Evolutionary conservation across 2,797 vertebrate species (phyloP).

Genomic region (Falco columbarius): DNA sequence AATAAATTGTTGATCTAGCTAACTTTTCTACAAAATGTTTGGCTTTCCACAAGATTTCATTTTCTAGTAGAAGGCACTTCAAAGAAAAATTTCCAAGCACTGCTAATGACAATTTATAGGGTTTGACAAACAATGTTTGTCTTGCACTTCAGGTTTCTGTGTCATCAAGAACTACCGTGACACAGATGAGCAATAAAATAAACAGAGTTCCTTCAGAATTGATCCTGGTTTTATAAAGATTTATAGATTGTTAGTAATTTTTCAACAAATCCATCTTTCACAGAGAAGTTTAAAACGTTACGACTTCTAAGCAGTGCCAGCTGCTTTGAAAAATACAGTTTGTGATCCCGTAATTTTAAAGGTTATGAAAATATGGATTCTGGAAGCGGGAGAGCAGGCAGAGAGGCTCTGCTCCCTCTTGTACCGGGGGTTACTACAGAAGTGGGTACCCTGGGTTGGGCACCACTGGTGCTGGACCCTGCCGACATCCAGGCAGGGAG

Average conservation of each 20-base stretch:
- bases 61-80: neutral
- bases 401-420: neutral
- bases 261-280: slow-evolving; percentile 15
- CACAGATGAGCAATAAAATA: slow-evolving; percentile 50
- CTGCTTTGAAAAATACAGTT: neutral
- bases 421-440: neutral
- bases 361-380: neutral
- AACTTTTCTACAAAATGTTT: neutral
- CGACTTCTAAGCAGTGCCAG: neutral
- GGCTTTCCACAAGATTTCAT: neutral
- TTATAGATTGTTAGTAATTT: slow-evolving; percentile 12
- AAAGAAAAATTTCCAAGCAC: neutral
- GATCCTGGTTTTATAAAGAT: slow-evolving; percentile 27
- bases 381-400: neutral
- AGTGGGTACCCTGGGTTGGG: neutral
- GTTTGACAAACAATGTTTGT: slow-evolving; percentile 6
- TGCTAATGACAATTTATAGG: slow-evolving; percentile 1
- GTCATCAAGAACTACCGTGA: neutral
- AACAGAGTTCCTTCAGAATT: slow-evolving; percentile 15
- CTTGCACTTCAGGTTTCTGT: neutral
- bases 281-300: neutral
- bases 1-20: neutral
- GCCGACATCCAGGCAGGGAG: neutral
- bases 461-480: rapidly evolving
- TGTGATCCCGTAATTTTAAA: neutral